phyloP scores from a whole-genome alignment of 2,888 invertebrate genomes.

The Oxytorus armatus region DNA sequence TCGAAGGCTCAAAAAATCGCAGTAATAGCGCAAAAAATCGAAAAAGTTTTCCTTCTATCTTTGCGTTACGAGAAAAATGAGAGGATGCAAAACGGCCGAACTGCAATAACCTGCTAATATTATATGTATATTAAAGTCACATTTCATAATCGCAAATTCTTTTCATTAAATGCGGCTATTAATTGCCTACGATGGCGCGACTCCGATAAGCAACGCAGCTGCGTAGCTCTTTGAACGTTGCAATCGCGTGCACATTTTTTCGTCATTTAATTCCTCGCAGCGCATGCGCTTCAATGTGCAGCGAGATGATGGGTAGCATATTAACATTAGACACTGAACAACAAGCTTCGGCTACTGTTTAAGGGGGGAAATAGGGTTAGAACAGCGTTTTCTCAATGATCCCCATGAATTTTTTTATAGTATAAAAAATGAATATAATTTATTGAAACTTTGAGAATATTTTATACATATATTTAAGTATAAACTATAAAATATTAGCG shows the following conservation, averaged over 20 bases:
- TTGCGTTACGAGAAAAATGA: too few relatives aligned
- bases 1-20: too few relatives aligned
- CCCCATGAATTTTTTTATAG: too few relatives aligned
- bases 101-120: slow-evolving; percentile 15
- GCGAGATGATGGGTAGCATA: slow-evolving; percentile 5
- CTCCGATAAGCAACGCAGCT: slow-evolving; percentile 49
- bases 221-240: slow-evolving; percentile 43
- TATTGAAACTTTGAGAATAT: too few relatives aligned
- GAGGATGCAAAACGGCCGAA: too few relatives aligned
- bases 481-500: too few relatives aligned
- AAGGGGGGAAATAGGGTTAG: too few relatives aligned
- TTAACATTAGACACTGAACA: neutral
- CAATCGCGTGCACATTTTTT: slow-evolving; percentile 58
- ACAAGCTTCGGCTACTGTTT: neutral
- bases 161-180: slow-evolving; percentile 63
- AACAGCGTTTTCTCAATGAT: too few relatives aligned
- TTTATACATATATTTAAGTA: too few relatives aligned
- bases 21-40: too few relatives aligned
- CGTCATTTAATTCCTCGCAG: slow-evolving; percentile 37
- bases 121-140: slow-evolving; percentile 10
- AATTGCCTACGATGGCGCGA: slow-evolving; percentile 65
- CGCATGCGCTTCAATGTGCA: slow-evolving; percentile 24
- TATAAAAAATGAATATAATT: too few relatives aligned
- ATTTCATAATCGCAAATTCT: slow-evolving; percentile 34
- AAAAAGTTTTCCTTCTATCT: too few relatives aligned